These are phyloP conservation scores for Myotis myotis DNA, from an alignment of 2,797 vertebrate genomes.

Conservation along the genomic window DNA sequence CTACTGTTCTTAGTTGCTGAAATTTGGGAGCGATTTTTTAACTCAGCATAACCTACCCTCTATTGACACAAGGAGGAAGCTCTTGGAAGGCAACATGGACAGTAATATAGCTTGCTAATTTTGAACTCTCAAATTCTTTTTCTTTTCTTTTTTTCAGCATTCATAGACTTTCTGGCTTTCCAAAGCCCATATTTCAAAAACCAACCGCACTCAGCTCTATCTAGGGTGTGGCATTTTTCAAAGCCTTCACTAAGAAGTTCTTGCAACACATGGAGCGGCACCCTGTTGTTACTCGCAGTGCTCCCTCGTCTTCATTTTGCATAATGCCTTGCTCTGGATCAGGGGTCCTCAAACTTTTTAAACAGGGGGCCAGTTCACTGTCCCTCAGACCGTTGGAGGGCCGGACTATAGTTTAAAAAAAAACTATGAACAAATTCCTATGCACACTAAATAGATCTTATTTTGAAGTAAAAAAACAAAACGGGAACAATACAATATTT, in stretches of 20 bases:
- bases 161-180: neutral
- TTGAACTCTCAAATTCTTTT: neutral
- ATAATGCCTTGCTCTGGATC: neutral
- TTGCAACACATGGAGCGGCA: neutral
- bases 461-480: too few species aligned
- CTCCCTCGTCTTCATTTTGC: neutral
- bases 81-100: neutral
- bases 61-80: neutral
- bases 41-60: neutral
- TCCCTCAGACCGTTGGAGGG: too few species aligned
- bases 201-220: neutral
- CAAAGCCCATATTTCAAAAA: neutral
- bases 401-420: too few species aligned
- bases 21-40: neutral
- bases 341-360: too few species aligned
- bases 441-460: too few species aligned
- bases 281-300: neutral
- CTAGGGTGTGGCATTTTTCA: neutral
- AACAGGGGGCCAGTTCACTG: too few species aligned
- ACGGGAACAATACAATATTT: too few species aligned
- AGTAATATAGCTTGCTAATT: neutral
- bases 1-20: neutral
- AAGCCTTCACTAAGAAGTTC: neutral
- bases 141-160: neutral
- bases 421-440: too few species aligned